Evolutionary conservation across 2,113 vertebrate species (phyloP).

Genomic region (Hydrochoerus hydrochaeris): DNA sequence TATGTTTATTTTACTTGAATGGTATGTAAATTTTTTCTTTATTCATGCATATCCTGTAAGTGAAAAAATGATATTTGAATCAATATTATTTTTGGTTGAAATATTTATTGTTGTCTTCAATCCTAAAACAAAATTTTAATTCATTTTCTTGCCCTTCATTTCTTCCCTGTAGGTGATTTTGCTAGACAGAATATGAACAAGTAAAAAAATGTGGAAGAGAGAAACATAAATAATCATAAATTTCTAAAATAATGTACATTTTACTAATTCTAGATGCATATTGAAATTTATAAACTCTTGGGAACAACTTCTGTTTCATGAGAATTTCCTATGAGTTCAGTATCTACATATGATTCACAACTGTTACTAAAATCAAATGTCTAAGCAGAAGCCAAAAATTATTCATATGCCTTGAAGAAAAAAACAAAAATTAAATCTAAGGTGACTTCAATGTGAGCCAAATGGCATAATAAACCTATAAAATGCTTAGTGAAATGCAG

Average conservation of each 20-base stretch:
- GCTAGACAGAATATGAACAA: background rate
- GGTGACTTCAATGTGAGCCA: conserved; percentile 88
- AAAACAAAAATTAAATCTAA: conserved; percentile 84
- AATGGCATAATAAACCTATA: conserved; percentile 86
- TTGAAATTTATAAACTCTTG: conserved; percentile 41
- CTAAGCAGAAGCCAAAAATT: conserved; percentile 82
- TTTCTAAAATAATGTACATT: background rate
- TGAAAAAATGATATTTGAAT: background rate
- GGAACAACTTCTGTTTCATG: conserved; percentile 59
- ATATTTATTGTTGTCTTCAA: background rate
- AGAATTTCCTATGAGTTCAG: background rate
- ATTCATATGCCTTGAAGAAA: conserved; percentile 78
- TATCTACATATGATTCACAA: conserved; percentile 54
- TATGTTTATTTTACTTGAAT: background rate
- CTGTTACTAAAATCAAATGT: conserved; percentile 72
- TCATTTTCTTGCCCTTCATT: background rate
- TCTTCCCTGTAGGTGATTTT: background rate
- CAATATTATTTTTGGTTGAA: background rate
- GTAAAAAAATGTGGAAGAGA: background rate
- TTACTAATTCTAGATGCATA: conserved; percentile 30
- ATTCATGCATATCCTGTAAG: background rate
- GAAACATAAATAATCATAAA: background rate
- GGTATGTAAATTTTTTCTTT: background rate
- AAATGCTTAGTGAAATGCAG: conserved; percentile 87
- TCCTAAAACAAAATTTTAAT: background rate